phyloP scores from a whole-genome alignment of 2,113 vertebrate genomes.

The Ochotona princeps region DNA sequence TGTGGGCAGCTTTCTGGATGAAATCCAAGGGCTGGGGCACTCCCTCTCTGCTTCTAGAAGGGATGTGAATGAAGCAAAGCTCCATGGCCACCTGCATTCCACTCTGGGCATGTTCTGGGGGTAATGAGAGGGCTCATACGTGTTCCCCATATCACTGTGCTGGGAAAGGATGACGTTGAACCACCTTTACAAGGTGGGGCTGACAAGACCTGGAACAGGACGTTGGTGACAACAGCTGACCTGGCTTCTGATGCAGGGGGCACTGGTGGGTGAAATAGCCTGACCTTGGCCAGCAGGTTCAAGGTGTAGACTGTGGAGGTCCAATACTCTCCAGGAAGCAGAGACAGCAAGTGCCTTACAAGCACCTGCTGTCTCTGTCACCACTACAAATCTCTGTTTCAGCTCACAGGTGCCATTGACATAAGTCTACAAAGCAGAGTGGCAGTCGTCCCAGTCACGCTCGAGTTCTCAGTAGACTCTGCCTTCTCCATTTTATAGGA shows the following conservation, averaged over 20 bases:
- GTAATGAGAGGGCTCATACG: rapidly evolving
- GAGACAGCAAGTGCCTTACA: not conserved
- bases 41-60: no score
- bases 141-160: not conserved
- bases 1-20: not conserved
- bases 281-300: not conserved
- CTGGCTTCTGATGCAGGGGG: not conserved
- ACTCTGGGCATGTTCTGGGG: not conserved
- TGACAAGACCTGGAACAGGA: not conserved
- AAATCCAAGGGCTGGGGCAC: not conserved
- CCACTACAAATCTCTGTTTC: not conserved
- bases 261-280: not conserved
- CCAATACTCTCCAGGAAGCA: not conserved
- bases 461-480: not conserved
- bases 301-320: not conserved
- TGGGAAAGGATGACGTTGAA: no score
- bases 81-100: not conserved
- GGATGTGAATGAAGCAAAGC: not conserved
- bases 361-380: not conserved
- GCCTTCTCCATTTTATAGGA: not conserved
- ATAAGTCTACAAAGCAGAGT: rapidly evolving
- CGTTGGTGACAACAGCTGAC: not conserved
- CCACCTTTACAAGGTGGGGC: not conserved
- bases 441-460: not conserved
- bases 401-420: not conserved